phyloP scores from a whole-genome alignment of 2,113 vertebrate species.

The Globicephala melas region DNA sequence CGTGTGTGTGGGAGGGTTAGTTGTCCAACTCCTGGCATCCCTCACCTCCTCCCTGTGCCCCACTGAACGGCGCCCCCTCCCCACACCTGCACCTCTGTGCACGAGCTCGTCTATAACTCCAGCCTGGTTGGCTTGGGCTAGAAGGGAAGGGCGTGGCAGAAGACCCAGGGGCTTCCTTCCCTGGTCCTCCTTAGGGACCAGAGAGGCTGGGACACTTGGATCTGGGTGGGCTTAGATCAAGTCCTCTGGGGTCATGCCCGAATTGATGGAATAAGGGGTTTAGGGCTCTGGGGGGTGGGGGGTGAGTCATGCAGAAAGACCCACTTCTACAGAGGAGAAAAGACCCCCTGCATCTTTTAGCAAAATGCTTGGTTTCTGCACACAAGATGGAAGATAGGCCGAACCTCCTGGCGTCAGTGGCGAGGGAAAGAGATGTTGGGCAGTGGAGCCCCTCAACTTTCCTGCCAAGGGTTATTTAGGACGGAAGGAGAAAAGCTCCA shows the following conservation, averaged over 20 bases:
- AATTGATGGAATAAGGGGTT: background rate
- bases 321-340: background rate
- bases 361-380: background rate
- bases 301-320: background rate
- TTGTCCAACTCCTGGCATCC: background rate
- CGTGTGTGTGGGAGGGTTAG: background rate
- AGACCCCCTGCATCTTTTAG: background rate
- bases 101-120: background rate
- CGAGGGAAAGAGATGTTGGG: background rate
- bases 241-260: background rate
- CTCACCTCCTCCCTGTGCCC: background rate
- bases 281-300: background rate
- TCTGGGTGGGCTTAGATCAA: background rate
- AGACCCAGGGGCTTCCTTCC: background rate
- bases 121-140: background rate
- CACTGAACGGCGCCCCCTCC: background rate
- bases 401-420: background rate
- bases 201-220: background rate
- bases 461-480: slow-evolving; percentile 52
- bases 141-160: background rate
- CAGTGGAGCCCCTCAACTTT: background rate
- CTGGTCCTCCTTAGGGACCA: background rate
- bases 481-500: slow-evolving; percentile 17
- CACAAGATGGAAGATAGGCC: background rate
- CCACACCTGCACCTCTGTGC: background rate